Evolutionary conservation across 2,113 vertebrate species (phyloP).

Genomic region (Odocoileus virginianus): DNA sequence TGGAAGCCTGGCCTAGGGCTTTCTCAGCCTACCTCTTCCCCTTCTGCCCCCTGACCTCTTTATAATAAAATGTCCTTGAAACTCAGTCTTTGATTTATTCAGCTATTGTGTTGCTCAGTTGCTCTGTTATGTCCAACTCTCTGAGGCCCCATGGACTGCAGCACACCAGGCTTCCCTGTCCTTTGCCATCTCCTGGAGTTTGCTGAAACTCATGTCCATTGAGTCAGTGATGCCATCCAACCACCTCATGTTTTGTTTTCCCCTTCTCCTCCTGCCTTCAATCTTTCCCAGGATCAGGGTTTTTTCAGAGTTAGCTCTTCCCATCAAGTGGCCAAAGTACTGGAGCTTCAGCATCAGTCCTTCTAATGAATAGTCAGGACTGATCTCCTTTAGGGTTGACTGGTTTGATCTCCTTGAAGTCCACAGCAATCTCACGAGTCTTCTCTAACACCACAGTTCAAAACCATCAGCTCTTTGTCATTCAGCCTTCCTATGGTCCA

Average conservation of each 20-base stretch:
- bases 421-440: neutral
- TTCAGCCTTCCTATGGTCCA: neutral
- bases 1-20: neutral
- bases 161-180: neutral
- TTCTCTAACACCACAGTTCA: neutral
- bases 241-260: neutral
- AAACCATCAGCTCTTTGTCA: neutral
- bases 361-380: neutral
- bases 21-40: neutral
- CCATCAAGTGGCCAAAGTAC: neutral
- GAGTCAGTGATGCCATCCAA: neutral
- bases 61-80: neutral
- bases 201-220: neutral
- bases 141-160: neutral
- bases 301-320: neutral
- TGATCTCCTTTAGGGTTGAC: neutral
- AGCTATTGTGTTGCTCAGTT: neutral
- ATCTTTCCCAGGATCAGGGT: neutral
- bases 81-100: neutral
- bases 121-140: neutral
- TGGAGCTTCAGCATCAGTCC: neutral
- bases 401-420: neutral
- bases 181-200: neutral
- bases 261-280: neutral
- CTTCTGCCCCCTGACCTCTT: neutral